phyloP scores from a whole-genome alignment of 2,797 vertebrate genomes.

The Lepilemur ruficaudatus region DNA sequence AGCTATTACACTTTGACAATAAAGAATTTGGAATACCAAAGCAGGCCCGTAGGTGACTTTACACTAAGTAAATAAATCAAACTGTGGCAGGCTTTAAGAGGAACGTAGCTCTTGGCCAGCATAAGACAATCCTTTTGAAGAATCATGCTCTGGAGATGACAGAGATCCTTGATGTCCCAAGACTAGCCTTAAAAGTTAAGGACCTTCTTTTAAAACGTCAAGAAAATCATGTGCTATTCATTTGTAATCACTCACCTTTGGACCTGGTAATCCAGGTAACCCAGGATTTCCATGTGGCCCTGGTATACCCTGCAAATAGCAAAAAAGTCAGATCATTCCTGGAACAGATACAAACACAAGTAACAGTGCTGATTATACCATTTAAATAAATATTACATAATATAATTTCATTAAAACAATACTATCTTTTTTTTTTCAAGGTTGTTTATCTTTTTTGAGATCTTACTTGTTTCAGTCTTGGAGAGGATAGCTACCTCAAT shows the following conservation, averaged over 20 bases:
- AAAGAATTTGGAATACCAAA: neutral
- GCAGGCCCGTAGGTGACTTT: neutral
- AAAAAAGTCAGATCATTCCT: neutral
- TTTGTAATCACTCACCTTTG: constrained; percentile 89
- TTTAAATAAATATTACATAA: neutral
- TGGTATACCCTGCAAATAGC: constrained; percentile 88
- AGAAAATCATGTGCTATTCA: neutral
- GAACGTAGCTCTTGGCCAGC: neutral
- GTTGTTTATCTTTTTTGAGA: constrained; percentile 20
- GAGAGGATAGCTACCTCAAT: neutral
- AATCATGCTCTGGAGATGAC: neutral
- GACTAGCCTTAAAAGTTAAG: neutral
- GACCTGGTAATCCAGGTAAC: constrained; percentile 91
- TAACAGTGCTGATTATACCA: neutral
- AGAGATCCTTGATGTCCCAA: neutral
- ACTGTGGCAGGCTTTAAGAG: neutral
- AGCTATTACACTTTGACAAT: neutral
- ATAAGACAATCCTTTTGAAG: neutral
- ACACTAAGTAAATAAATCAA: neutral
- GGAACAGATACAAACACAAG: neutral
- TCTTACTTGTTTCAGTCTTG: neutral
- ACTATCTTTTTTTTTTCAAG: neutral
- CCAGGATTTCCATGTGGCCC: constrained; percentile 96
- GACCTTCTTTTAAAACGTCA: neutral
- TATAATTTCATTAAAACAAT: neutral